phyloP scores from a whole-genome alignment of 2,113 vertebrate genomes.

The Psilopsiagon aymara region DNA sequence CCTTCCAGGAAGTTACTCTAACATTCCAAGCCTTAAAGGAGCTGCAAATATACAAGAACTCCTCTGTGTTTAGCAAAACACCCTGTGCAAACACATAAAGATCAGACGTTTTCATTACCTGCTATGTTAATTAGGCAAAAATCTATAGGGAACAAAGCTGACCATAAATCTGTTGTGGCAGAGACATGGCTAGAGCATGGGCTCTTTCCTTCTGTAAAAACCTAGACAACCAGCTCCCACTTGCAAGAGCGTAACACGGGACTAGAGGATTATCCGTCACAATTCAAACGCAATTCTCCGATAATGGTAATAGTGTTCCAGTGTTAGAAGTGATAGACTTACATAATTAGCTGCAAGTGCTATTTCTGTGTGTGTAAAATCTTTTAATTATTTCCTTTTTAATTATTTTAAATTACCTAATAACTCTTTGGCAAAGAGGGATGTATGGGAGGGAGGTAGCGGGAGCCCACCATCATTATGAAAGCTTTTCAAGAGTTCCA shows the following conservation, averaged over 20 bases:
- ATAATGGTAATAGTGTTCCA: conserved; percentile 57
- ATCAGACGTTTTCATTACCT: neutral
- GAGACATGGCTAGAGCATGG: neutral
- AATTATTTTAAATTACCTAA: conserved; percentile 73
- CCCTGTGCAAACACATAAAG: neutral
- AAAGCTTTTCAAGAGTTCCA: conserved; percentile 60
- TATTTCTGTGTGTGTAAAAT: conserved; percentile 67
- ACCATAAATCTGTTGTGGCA: neutral
- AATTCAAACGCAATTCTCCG: conserved; percentile 42
- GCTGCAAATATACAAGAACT: neutral
- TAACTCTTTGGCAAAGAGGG: conserved; percentile 61
- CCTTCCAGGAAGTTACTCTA: neutral
- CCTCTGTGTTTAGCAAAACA: neutral
- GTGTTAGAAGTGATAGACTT: conserved; percentile 64
- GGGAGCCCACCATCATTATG: neutral
- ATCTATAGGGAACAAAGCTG: conserved; percentile 3
- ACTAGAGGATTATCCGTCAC: conserved; percentile 45
- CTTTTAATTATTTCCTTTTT: conserved; percentile 70
- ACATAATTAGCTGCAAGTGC: conserved; percentile 67
- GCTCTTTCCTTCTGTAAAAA: neutral
- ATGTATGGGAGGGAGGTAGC: conserved; percentile 33
- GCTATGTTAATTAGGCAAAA: conserved; percentile 25
- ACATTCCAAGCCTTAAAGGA: neutral
- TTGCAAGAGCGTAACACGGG: conserved; percentile 17
- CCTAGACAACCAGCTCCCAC: neutral